These are phyloP conservation scores for Pomatorhinus ruficollis DNA, from an alignment of 2,113 vertebrate genomes.

Conservation along the genomic window DNA sequence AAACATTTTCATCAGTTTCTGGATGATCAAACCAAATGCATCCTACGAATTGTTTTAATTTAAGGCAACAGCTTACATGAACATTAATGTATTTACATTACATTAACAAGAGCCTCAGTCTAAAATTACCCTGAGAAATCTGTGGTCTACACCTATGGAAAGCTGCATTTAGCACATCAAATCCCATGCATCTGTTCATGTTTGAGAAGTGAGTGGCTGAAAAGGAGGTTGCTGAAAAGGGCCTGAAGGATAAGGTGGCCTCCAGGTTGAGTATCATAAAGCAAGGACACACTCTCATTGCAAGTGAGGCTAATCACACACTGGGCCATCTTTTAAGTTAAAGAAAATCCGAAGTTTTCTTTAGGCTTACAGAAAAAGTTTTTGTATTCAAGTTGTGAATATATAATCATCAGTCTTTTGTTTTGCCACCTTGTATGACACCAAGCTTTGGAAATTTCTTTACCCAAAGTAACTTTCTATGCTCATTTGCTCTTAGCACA, in stretches of 20 bases:
- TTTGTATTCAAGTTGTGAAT: neutral
- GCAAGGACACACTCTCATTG: neutral
- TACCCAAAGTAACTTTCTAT: neutral
- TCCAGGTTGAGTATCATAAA: neutral
- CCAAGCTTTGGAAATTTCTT: neutral
- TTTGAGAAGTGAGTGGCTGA: neutral
- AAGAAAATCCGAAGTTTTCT: neutral
- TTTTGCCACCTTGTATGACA: neutral
- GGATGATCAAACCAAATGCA: neutral
- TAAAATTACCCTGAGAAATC: neutral
- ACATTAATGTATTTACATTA: too few species aligned
- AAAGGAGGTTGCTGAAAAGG: neutral
- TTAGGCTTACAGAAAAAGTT: neutral
- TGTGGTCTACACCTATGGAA: neutral
- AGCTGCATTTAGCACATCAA: neutral
- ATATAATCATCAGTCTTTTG: neutral
- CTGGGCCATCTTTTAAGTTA: neutral
- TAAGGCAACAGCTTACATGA: neutral
- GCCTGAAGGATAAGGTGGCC: neutral
- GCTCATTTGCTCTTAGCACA: neutral
- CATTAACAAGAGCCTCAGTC: neutral
- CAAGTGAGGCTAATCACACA: neutral
- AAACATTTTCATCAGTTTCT: neutral
- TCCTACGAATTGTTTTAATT: neutral
- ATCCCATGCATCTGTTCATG: neutral